Base-by-base conservation (phyloP, 2,888 invertebrate genomes). In the Cylloceria caligata region DNA sequence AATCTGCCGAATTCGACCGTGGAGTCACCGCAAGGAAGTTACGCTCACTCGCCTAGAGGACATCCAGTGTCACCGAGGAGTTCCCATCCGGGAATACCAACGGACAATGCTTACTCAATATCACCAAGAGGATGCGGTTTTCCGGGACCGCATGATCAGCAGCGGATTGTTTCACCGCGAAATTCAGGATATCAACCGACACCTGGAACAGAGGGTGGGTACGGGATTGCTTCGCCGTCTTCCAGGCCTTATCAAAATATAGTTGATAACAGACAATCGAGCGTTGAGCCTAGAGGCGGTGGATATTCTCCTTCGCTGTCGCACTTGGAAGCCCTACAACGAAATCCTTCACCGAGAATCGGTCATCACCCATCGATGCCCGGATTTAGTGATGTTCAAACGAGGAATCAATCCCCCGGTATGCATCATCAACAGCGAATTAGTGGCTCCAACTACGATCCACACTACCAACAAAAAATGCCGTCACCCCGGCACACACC, bases 61-160 rank as follows among this genome's bases (percentile, higher is more conserved):
- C 90, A 91, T 78, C 87, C 90, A 0, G 84, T 89, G 16, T 92
- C 92, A 4, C 92, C 92, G 9, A 87, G 92, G 76, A 90, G 89
- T 69, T 90, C 90, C 5, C 87, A 91, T 55, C 83, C 90, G 0
- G 88, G 85, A 34, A 88, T 90, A 16, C 87, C 92, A 0, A 83
- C 80, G 2, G 90, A 91, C 47, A 80, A 81, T 3, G 62, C 83
- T 47, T 91, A 90, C 74, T 74, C 88, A 0, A 80, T 88, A 73
- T 90, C 91, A 11, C 90, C 91, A 0, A 87, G 91, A 72, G 80
- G 87, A 1, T 87, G 88, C n/a, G 45, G 57, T n/a, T 84, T 88
- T 1, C 74, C 87, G 2, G 89, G 88, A 21, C 87, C 88, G 3
- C 92, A 92, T 3, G 92, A 92, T 36, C 89, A 88, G n/a, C n/a